phyloP scores from a whole-genome alignment of 2,113 vertebrate genomes.

The Oreotragus oreotragus region DNA sequence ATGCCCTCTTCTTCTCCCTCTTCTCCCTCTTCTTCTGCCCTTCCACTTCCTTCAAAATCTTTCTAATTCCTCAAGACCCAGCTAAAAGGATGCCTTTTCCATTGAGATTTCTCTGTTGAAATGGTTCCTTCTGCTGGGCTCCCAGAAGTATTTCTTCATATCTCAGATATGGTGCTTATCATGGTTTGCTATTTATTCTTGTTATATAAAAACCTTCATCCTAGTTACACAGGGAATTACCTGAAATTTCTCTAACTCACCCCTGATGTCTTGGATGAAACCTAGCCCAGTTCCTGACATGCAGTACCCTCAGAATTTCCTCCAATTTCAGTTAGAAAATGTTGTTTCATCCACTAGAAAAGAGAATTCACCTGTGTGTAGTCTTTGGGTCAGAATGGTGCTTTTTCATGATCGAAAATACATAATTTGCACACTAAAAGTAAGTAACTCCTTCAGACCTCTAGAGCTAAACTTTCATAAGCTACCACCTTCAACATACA shows the following conservation, averaged over 20 bases:
- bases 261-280: not conserved
- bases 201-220: not conserved
- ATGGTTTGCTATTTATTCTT: not conserved
- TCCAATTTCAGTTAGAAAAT: constrained; percentile 6
- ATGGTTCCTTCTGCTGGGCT: not conserved
- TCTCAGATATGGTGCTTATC: not conserved
- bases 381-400: not conserved
- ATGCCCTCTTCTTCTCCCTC: too few species aligned
- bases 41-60: not conserved
- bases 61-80: not conserved
- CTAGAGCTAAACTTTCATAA: not conserved
- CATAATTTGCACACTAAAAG: constrained; percentile 4
- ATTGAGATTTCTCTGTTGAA: not conserved
- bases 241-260: not conserved
- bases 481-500: not conserved
- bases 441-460: constrained; percentile 25
- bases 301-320: not conserved
- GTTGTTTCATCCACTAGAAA: constrained; percentile 41
- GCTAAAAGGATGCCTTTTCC: not conserved
- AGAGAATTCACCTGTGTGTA: not conserved
- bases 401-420: constrained; percentile 31
- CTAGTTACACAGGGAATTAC: not conserved
- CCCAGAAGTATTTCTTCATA: not conserved
- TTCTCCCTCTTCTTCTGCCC: not conserved
- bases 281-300: not conserved